Percentiles rank a stretch among this genome's conserved stretches.
phyloP scores from a whole-genome alignment of 2,888 invertebrate genomes.

The Polyommatus iphigenia region DNA sequence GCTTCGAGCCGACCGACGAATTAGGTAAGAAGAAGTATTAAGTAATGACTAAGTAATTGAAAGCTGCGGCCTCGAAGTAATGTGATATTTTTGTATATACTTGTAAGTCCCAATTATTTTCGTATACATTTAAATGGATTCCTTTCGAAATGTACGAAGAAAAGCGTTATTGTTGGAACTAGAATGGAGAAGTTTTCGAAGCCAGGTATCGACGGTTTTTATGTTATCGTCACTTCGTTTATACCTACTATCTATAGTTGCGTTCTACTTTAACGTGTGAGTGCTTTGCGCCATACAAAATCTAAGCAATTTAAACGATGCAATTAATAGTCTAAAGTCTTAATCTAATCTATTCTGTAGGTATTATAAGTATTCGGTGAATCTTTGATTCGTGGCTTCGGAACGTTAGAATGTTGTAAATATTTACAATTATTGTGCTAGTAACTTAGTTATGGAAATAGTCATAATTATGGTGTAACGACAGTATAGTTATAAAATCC shows the following conservation, averaged over 20 bases:
- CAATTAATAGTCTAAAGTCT: not conserved
- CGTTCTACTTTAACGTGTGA: not conserved
- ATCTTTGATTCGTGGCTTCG: conserved; percentile 20
- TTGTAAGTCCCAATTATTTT: conserved; percentile 80
- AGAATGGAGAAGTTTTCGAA: conserved; percentile 49
- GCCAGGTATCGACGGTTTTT: conserved; percentile 40
- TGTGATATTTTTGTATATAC: conserved; percentile 81
- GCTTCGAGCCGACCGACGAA: conserved; percentile 69
- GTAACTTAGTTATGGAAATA: conserved; percentile 61
- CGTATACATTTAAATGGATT: conserved; percentile 79
- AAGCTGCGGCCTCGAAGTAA: conserved; percentile 81
- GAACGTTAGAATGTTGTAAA: conserved; percentile 22
- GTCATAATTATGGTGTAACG: conserved; percentile 58
- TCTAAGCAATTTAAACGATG: not conserved
- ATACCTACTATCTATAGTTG: not conserved
- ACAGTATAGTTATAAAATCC: conserved; percentile 68
- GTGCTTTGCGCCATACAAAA: not conserved
- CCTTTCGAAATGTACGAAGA: conserved; percentile 68
- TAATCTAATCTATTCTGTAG: conserved; percentile 3
- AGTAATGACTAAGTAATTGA: conserved; percentile 75
- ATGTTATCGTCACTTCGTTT: not conserved
- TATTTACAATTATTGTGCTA: conserved; percentile 54
- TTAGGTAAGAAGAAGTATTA: conserved; percentile 73
- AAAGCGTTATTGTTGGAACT: conserved; percentile 61
- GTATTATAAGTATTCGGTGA: conserved; percentile 7